Conservation (phyloP, 2,888 invertebrate species). For the Scaptodrosophila latifasciaeformis region DNA sequence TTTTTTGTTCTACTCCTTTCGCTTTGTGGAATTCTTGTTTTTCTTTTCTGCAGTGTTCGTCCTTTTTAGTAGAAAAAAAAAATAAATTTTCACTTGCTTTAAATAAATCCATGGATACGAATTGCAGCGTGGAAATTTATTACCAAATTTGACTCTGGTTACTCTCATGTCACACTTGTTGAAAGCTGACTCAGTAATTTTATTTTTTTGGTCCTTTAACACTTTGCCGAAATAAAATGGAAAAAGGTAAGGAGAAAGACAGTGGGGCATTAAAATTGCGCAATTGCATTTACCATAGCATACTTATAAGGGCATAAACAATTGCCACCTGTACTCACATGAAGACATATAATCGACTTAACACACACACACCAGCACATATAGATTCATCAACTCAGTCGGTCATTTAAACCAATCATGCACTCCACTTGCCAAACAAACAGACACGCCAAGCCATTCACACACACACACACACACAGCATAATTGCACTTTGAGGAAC, state of each 20-base stretch:
- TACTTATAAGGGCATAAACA: conserved; percentile 17
- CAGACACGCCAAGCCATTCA: conserved; percentile 20
- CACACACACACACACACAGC: conserved; percentile 15
- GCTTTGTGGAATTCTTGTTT: conserved; percentile 37
- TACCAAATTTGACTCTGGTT: too few species aligned
- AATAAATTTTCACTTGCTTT: too few species aligned
- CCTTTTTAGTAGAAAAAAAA: too few species aligned
- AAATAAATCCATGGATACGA: too few species aligned
- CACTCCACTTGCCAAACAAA: conserved; percentile 35
- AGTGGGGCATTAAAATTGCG: conserved; percentile 13
- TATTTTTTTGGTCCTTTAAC: too few species aligned
- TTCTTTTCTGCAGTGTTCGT: too few species aligned
- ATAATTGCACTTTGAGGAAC: too few species aligned
- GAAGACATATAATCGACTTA: not conserved
- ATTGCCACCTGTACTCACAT: not conserved
- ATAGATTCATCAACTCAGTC: not conserved
- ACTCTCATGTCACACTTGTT: too few species aligned
- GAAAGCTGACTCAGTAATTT: too few species aligned
- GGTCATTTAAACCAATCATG: conserved; percentile 51
- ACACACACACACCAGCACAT: conserved; percentile 1
- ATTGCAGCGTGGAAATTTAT: too few species aligned
- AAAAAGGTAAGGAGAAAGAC: too few species aligned
- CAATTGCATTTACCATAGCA: conserved; percentile 5
- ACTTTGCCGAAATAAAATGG: conserved; percentile 5
- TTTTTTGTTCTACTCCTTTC: too few species aligned